Evolutionary conservation across 2,888 invertebrate genomes (phyloP), one percentile per base, ranked within the genome.

Genomic region (Phyllotreta cruciferae): DNA sequence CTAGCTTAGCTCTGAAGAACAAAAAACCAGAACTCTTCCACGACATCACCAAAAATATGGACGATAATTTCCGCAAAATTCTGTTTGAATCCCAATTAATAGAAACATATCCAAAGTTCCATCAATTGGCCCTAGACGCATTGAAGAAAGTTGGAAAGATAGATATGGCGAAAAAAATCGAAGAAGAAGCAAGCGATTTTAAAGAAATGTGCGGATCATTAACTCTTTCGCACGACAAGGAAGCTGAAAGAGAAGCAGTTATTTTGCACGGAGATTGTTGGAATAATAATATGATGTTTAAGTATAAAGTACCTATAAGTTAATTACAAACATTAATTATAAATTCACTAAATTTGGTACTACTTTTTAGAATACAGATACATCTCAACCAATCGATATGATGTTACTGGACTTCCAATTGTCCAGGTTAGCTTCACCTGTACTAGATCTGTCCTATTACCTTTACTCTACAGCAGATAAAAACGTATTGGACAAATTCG

Each of bases 271-370:
- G 76, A 4, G 77, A 77, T 66, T 74, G 75, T 60, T 77, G 77
- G 77, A 74, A 68, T 53, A 77, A 77, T 54, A 77, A 77, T 56
- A 74, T 77, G 71, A 71, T 77, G 73, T 77, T 76, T 62, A 69
- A 72, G 64, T 75, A 77, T 63, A 60, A 69, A 52, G 77, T 77
- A 68, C 68, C 70, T 67, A 8, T n/a, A 24, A 24, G 1, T 24
- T 4, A 24, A 24, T 24, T 24, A 24, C 24, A 24, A 24, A 24
- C 24, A 24, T 24, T 24, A 24, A 24, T 24, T 24, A 4, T 24
- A 24, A 24, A 24, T 24, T 24, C 24, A 4, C 24, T 24, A 24
- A n/a, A 24, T 24, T 24, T 24, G 4, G 24, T 24, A 3, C 4
- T 24, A 24, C 24, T 24, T 24, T 24, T 24, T 53, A 75, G 75